Evolutionary conservation across 2,113 vertebrate genomes (phyloP), one percentile per base, ranked within the genome.

Genomic region (Hiodon alosoides): DNA sequence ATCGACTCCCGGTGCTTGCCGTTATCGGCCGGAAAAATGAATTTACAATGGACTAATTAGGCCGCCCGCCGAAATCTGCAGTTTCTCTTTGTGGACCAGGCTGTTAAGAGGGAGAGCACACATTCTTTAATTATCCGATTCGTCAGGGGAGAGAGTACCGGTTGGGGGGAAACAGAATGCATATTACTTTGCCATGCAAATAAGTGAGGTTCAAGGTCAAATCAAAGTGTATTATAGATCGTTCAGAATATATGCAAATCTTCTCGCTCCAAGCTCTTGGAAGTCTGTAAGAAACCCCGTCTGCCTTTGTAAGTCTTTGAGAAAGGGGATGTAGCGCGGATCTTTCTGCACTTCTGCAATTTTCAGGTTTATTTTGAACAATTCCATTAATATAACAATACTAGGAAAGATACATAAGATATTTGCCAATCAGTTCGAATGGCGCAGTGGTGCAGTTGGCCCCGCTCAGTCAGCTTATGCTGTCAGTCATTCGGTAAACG

Each of bases 21-120:
- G 70, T 83, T 81, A 83, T 79, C 65, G 48, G 50, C 7, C 0
- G 58, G 62, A 9, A 13, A 76, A 67, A 51, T 31, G 76, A 52
- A 76, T 76, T 48, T 64, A 64, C 17, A 6, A 61, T 14, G 76
- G 79, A 83, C 79, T 80, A 79, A 82, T 46, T 79, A 61, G 67
- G 74, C 69, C 31, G 6, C 75, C 17, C 5, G 54, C 67, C 52
- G 58, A 54, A 69, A 3, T 4, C 62, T 73, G 60, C 71, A 47
- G 61, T 78, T 74, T 67, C 62, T 69, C 71, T 2, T 54, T 70
- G 54, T 76, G 76, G 7, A 80, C 50, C 59, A 67, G 51, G 16
- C 16, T 0, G 51, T 57, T 3, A 1, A 57, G 46, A 58, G 59
- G 16, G 71, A 69, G 3, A 17, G 8, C 7, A 16, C 17, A 3